These are phyloP conservation scores for Sminthurinus aureus DNA, from an alignment of 2,888 invertebrate genomes.

Conservation along the genomic window DNA sequence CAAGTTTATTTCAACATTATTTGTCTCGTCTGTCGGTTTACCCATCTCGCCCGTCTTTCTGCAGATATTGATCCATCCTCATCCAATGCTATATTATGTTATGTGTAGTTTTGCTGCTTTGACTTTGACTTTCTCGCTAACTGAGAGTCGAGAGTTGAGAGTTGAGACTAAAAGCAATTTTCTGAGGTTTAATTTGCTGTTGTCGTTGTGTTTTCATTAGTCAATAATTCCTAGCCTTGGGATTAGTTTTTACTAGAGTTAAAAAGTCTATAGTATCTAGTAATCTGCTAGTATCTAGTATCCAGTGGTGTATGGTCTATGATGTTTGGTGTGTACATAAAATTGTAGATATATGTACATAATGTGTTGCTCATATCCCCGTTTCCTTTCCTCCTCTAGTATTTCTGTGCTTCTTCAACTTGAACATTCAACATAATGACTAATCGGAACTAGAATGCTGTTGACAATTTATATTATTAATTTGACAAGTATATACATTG, in stretches of 20 bases:
- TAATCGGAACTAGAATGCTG: too few relatives aligned
- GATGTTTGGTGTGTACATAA: too few relatives aligned
- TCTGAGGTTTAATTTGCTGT: slow-evolving; percentile 1
- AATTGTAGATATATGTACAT: neutral
- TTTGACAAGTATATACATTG: too few relatives aligned
- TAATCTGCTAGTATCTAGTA: neutral
- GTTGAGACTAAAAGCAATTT: neutral
- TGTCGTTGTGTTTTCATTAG: neutral
- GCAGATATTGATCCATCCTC: neutral
- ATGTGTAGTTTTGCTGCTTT: too few relatives aligned
- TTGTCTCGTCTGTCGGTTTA: too few relatives aligned
- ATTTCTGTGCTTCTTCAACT: too few relatives aligned
- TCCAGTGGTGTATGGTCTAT: too few relatives aligned
- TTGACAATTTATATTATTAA: too few relatives aligned
- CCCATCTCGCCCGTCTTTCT: neutral
- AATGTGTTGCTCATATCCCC: neutral
- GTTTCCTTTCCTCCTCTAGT: too few relatives aligned
- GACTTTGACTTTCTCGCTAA: too few relatives aligned
- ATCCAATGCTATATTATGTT: too few relatives aligned
- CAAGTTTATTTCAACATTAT: neutral
- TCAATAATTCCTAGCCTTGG: neutral
- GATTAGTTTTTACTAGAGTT: neutral
- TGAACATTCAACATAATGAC: too few relatives aligned
- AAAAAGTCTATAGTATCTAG: neutral
- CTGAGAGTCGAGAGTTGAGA: neutral